Evolutionary conservation across 53 echinoderm and acorn worm genomes (phyloP).

Genomic region (Astropecten irregularis): DNA sequence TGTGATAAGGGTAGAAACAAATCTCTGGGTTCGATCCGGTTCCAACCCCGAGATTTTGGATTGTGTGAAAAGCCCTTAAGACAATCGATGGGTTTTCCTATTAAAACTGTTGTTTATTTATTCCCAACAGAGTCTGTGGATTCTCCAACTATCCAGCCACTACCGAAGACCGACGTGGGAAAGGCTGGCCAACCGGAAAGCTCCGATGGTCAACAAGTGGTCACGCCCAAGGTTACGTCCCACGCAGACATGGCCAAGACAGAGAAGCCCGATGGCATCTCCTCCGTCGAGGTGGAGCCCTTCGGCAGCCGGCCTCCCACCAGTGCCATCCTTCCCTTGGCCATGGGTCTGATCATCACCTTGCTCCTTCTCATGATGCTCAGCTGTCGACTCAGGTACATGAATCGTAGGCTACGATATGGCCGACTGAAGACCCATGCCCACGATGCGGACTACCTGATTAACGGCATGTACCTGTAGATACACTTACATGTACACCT

Average conservation of each 20-base stretch:
- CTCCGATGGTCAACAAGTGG: too few relatives aligned
- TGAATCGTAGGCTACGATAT: conserved; percentile 87
- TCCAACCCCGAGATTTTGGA: too few relatives aligned
- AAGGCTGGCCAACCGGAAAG: too few relatives aligned
- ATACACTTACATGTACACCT: too few relatives aligned
- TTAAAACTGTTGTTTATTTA: not conserved
- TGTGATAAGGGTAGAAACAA: too few relatives aligned
- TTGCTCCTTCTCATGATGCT: conserved; percentile 86
- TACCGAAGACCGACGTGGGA: not conserved
- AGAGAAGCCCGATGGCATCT: not conserved
- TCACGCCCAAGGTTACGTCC: too few relatives aligned
- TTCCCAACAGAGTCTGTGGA: not conserved
- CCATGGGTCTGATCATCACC: conserved; percentile 89
- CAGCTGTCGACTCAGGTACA: conserved; percentile 85
- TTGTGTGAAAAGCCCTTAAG: too few relatives aligned
- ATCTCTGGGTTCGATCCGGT: too few relatives aligned
- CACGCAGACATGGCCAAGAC: not conserved
- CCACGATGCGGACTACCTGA: conserved; percentile 95
- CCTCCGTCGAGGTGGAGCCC: not conserved
- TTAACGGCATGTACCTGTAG: conserved; percentile 98
- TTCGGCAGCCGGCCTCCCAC: conserved; percentile 44
- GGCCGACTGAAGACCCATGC: conserved; percentile 90
- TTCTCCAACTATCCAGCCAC: not conserved
- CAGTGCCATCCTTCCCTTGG: conserved; percentile 86
- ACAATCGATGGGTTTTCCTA: too few relatives aligned